phyloP scores from a whole-genome alignment of 2,797 vertebrate genomes.

The Sebastes matsubarae region DNA sequence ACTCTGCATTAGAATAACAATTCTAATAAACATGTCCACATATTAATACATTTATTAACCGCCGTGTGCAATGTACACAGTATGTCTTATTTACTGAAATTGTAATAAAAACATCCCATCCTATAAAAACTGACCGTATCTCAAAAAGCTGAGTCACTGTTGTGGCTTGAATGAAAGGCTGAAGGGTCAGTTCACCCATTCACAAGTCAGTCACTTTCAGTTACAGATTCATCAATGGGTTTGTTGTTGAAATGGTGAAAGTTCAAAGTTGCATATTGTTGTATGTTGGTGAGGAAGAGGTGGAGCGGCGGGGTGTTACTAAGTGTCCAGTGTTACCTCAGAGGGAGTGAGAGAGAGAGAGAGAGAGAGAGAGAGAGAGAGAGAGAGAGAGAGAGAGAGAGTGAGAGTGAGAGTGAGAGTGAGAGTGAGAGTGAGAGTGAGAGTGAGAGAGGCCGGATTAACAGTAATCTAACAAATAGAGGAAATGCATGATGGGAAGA shows the following conservation, averaged over 20 bases:
- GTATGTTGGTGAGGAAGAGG: not conserved
- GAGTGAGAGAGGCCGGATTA: conserved; percentile 57
- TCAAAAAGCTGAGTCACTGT: conserved; percentile 25
- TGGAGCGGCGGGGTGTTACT: not conserved
- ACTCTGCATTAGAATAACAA: not conserved
- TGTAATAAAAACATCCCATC: not conserved
- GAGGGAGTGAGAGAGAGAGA: conserved; percentile 25
- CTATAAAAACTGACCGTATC: not conserved
- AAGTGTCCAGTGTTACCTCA: conserved; percentile 49
- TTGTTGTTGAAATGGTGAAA: conserved; percentile 36
- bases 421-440: not conserved
- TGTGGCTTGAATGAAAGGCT: not conserved
- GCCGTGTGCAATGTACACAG: not conserved
- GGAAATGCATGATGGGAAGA: conserved; percentile 67
- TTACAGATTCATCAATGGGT: conserved; percentile 38
- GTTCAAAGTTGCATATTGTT: conserved; percentile 37
- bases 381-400: not conserved
- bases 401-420: conserved; percentile 16
- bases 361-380: not conserved
- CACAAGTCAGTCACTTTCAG: not conserved
- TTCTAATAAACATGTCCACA: not conserved
- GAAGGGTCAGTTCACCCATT: not conserved
- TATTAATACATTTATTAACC: not conserved
- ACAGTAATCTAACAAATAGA: conserved; percentile 71
- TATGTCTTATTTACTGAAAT: not conserved